Evolutionary conservation across 1,140 invertebrate species (phyloP).

Genomic region (Lordiphosa collinella): DNA sequence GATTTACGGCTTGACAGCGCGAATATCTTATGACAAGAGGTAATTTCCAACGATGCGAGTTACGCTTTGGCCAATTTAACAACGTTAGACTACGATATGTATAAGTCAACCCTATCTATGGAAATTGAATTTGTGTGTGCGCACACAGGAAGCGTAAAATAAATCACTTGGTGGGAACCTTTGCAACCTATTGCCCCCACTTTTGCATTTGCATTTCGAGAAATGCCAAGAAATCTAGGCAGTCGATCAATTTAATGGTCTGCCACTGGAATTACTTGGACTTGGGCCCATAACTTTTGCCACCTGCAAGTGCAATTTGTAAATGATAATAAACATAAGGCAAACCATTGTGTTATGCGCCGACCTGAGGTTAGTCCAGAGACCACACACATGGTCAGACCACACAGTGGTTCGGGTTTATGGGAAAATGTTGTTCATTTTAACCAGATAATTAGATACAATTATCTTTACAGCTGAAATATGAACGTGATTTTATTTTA

Average conservation of each 20-base stretch:
- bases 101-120: slow-evolving; percentile 4
- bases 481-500: no score
- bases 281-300: slow-evolving; percentile 28
- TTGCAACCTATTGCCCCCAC: slow-evolving; percentile 2
- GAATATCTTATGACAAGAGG: slow-evolving; percentile 43
- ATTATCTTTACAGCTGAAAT: no score
- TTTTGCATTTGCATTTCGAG: background rate
- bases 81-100: slow-evolving; percentile 1
- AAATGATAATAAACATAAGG: slow-evolving; percentile 53
- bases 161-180: slow-evolving; percentile 21
- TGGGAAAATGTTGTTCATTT: no score
- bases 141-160: slow-evolving; percentile 15
- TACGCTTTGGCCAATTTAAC: slow-evolving; percentile 20
- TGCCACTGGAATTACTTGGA: slow-evolving; percentile 52
- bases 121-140: slow-evolving; percentile 29
- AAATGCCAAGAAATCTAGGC: slow-evolving; percentile 44
- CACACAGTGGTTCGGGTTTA: background rate
- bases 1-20: slow-evolving; percentile 55
- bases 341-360: slow-evolving; percentile 2
- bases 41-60: slow-evolving; percentile 28
- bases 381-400: slow-evolving; percentile 16
- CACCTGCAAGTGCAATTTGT: slow-evolving; percentile 38
- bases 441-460: no score
- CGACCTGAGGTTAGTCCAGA: background rate
- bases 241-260: slow-evolving; percentile 66